Evolutionary conservation across 1,140 invertebrate genomes (phyloP).

Genomic region (Drosophila repleta): DNA sequence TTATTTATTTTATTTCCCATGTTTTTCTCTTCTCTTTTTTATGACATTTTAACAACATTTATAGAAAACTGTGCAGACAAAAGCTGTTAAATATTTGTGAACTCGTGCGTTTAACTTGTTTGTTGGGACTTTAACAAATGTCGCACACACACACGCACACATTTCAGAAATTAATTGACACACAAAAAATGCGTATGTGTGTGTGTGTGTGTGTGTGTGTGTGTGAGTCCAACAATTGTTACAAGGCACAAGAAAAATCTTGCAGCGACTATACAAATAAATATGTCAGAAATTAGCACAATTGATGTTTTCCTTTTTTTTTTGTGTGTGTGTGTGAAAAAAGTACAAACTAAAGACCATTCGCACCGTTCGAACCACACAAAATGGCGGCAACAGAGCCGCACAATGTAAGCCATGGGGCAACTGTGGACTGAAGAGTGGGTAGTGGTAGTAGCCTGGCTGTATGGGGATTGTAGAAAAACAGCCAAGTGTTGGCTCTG

Average conservation of each 20-base stretch:
- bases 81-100: constrained; percentile 50
- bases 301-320: constrained; percentile 37
- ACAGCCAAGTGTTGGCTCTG: constrained; percentile 51
- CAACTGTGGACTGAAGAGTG: constrained; percentile 7
- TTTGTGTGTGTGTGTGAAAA: too few relatives aligned
- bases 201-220: constrained; percentile 4
- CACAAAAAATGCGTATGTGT: constrained; percentile 1
- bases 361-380: constrained; percentile 1
- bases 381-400: constrained; percentile 39
- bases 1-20: not conserved
- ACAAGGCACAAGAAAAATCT: constrained; percentile 31
- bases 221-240: constrained; percentile 22
- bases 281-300: constrained; percentile 64
- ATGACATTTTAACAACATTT: constrained; percentile 46
- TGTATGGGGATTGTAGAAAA: not conserved
- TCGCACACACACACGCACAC: constrained; percentile 2
- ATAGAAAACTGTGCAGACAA: constrained; percentile 16
- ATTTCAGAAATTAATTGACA: constrained; percentile 63
- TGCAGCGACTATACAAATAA: constrained; percentile 36
- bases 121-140: constrained; percentile 51
- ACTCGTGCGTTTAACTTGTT: constrained; percentile 49
- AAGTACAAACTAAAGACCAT: constrained; percentile 6
- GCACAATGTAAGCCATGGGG: constrained; percentile 5
- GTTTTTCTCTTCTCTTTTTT: constrained; percentile 13
- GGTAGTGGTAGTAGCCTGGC: not conserved